phyloP scores from a whole-genome alignment of 2,888 invertebrate species.

The Andrena trimmerana region DNA sequence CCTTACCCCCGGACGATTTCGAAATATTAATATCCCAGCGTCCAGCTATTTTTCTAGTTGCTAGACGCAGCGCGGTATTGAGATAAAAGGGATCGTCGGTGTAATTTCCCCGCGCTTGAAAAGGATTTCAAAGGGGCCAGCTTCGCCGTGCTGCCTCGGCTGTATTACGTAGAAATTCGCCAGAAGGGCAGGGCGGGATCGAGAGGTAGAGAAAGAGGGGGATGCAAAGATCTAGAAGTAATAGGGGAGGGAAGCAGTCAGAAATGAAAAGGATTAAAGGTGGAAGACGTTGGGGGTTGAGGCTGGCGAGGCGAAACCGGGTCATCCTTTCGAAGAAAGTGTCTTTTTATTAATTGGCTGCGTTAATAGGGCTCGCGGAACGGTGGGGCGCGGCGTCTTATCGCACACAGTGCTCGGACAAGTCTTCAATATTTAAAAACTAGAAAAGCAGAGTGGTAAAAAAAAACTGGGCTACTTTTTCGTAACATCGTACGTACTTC shows the following conservation, averaged over 20 bases:
- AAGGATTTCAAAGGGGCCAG: conserved; percentile 66
- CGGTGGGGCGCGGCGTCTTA: neutral
- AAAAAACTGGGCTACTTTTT: no score
- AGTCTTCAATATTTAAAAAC: neutral
- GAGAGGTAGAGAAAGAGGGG: conserved; percentile 7
- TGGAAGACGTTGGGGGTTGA: conserved; percentile 39
- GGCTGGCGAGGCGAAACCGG: conserved; percentile 48
- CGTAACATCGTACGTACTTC: no score
- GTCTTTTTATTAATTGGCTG: conserved; percentile 53
- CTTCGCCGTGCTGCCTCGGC: conserved; percentile 35
- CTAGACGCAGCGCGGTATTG: conserved; percentile 15
- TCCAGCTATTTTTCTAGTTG: conserved; percentile 51
- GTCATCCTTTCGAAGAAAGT: conserved; percentile 59
- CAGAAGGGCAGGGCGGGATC: neutral
- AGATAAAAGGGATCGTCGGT: conserved; percentile 64
- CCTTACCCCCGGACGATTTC: conserved; percentile 62
- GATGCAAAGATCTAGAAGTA: conserved; percentile 28
- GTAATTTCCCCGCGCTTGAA: conserved; percentile 58
- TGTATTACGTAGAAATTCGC: conserved; percentile 54
- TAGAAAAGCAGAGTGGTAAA: neutral
- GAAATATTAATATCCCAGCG: conserved; percentile 64
- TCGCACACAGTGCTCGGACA: neutral
- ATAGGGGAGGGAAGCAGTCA: conserved; percentile 20
- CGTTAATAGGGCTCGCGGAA: conserved; percentile 34
- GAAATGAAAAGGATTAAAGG: conserved; percentile 59